Evolutionary conservation across 2,113 vertebrate species (phyloP).

Genomic region (Onychostoma macrolepis): DNA sequence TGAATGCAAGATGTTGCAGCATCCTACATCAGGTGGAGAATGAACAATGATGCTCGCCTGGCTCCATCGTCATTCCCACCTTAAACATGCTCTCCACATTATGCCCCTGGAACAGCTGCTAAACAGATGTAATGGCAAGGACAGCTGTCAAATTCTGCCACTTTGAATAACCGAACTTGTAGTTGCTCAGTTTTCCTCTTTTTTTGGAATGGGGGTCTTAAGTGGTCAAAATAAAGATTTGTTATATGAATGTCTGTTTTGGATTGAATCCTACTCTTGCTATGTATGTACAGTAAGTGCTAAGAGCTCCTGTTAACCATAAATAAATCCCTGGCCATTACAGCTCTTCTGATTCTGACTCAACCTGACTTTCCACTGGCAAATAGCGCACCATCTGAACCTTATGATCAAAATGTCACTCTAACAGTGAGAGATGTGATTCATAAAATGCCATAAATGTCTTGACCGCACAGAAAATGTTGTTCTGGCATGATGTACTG

Average conservation of each 20-base stretch:
- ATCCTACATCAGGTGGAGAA: background rate
- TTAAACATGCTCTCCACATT: background rate
- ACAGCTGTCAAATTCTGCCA: background rate
- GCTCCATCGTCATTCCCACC: background rate
- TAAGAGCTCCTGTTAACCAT: background rate
- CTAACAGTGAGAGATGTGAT: conserved; percentile 2
- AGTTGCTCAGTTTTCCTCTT: background rate
- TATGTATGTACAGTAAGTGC: background rate
- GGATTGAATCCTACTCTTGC: background rate
- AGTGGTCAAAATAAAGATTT: background rate
- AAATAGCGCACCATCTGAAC: conserved; percentile 26
- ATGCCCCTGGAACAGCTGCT: conserved; percentile 1
- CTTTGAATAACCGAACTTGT: background rate
- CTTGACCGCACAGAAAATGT: conserved; percentile 12
- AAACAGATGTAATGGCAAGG: background rate
- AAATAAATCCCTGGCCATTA: conserved; percentile 6
- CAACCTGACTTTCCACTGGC: conserved; percentile 30
- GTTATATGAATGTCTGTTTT: background rate
- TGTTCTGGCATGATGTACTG: background rate
- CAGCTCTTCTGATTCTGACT: conserved; percentile 11
- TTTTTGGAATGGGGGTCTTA: background rate
- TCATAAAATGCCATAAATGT: conserved; percentile 8
- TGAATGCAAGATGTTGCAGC: background rate
- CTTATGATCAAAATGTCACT: conserved; percentile 47
- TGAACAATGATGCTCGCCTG: background rate